phyloP scores from a whole-genome alignment of 2,888 invertebrate genomes.

The Agrotis exclamationis region DNA sequence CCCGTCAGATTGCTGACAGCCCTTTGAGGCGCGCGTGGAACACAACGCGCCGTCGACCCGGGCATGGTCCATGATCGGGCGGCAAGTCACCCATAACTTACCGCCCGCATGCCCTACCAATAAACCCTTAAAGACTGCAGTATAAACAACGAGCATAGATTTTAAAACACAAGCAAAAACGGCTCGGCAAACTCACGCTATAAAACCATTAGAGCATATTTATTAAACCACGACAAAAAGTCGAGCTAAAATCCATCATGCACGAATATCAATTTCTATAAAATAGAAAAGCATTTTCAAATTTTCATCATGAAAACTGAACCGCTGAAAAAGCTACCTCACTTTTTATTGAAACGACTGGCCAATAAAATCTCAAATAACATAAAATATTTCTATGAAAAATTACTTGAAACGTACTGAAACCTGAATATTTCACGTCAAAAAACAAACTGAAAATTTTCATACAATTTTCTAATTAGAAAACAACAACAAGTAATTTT shows the following conservation, averaged over 20 bases:
- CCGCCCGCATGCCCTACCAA: too few species aligned
- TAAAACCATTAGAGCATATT: constrained; percentile 7
- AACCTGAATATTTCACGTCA: not conserved
- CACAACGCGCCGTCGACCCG: too few species aligned
- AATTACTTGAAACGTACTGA: not conserved
- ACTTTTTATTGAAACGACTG: not conserved
- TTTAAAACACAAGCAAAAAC: not conserved
- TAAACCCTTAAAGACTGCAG: not conserved
- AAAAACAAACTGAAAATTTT: not conserved
- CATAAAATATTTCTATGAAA: not conserved
- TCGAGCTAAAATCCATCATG: constrained; percentile 23
- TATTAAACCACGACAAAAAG: constrained; percentile 1
- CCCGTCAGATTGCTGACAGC: too few species aligned
- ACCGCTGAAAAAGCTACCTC: not conserved
- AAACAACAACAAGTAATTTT: constrained; percentile 7
- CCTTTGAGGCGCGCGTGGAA: too few species aligned
- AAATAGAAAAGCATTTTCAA: constrained; percentile 7
- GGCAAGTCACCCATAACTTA: too few species aligned
- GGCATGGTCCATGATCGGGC: too few species aligned
- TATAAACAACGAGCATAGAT: not conserved
- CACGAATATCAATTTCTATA: constrained; percentile 3
- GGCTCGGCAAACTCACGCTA: constrained; percentile 6
- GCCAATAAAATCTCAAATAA: constrained; percentile 3
- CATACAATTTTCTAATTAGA: not conserved
- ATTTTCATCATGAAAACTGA: constrained; percentile 16